Percentiles rank a stretch among this genome's conserved stretches.
These are phyloP conservation scores for Pollenia angustigena DNA, from an alignment of 2,888 invertebrate species.

Conservation along the genomic window DNA sequence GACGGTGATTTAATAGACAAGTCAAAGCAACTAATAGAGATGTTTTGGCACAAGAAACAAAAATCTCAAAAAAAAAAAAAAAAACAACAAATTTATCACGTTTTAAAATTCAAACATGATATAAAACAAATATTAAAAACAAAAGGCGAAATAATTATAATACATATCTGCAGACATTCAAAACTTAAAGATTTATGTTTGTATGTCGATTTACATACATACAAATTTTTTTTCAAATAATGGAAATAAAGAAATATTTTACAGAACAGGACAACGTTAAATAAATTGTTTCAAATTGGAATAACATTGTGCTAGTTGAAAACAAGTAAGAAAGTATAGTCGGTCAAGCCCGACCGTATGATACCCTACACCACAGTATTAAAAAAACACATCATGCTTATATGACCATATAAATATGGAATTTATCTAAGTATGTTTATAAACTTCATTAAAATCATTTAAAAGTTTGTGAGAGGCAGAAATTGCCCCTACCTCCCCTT, in stretches of 20 bases:
- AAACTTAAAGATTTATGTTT: not conserved
- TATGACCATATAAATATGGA: too few species aligned
- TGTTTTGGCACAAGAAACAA: constrained; percentile 25
- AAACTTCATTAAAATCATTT: too few species aligned
- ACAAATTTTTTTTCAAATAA: constrained; percentile 33
- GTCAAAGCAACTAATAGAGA: constrained; percentile 48
- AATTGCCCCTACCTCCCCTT: too few species aligned
- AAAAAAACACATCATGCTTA: too few species aligned
- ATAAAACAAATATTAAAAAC: constrained; percentile 1
- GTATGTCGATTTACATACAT: not conserved
- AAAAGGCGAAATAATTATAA: constrained; percentile 35
- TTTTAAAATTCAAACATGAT: constrained; percentile 48
- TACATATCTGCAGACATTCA: constrained; percentile 5
- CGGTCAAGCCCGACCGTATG: too few species aligned
- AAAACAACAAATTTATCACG: constrained; percentile 58
- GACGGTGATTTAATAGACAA: constrained; percentile 46
- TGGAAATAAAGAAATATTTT: constrained; percentile 46
- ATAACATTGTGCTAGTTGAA: too few species aligned
- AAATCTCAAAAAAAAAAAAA: constrained; percentile 9
- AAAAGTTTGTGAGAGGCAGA: too few species aligned
- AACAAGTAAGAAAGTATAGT: too few species aligned
- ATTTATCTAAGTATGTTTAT: too few species aligned
- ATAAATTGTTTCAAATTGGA: constrained; percentile 12
- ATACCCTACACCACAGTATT: too few species aligned
- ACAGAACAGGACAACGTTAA: constrained; percentile 31